Evolutionary conservation across 2,888 invertebrate species (phyloP), one percentile per base, ranked within the genome.

Genomic region (Ischnura elegans): DNA sequence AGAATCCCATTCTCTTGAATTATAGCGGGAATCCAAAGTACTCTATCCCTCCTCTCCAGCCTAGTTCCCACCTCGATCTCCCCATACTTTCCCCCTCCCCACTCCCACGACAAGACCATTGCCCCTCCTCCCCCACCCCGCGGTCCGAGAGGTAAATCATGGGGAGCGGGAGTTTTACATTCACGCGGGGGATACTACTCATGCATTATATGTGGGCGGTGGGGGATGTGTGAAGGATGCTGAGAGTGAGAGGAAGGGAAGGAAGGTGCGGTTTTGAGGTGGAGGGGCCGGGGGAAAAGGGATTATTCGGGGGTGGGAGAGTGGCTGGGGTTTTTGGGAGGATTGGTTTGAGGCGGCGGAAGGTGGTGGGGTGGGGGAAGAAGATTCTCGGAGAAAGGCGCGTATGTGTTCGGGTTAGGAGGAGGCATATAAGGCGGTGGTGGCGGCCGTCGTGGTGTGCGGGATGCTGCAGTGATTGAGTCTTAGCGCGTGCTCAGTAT

Each of bases 401-500:
- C 76, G 29, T 76, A n/a, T 61, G 61, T 76, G 76, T 36, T 29
- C n/a, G 36, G 36, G 76, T 36, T 29, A 21, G 76, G 36, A 25
- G 76, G 76, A 61, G 13, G 76, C 13, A 13, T 36, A 36, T 76
- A 76, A 76, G 76, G 46, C n/a, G 46, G 90, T 19, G 87, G 36
- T 16, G 87, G 51, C n/a, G 61, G 90, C 43, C 55, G 55, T 36
- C 51, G 51, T 36, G 87, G 51, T 16, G 87, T 87, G 87, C 42
- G 87, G 87, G 51, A 55, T 87, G 87, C 87, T 61, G 90, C 90
- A 90, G 90, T 90, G 90, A 90, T 90, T 90, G 90, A 90, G 90
- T 90, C 90, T 61, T 61, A 61, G 90, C 61, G 90, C 90, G 90
- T 90, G 90, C 90, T 90, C 90, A 43, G 90, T 55, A 42, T 90